These are phyloP conservation scores for Cryptoprocta ferox DNA, from an alignment of 2,797 vertebrate species.

Conservation along the genomic window DNA sequence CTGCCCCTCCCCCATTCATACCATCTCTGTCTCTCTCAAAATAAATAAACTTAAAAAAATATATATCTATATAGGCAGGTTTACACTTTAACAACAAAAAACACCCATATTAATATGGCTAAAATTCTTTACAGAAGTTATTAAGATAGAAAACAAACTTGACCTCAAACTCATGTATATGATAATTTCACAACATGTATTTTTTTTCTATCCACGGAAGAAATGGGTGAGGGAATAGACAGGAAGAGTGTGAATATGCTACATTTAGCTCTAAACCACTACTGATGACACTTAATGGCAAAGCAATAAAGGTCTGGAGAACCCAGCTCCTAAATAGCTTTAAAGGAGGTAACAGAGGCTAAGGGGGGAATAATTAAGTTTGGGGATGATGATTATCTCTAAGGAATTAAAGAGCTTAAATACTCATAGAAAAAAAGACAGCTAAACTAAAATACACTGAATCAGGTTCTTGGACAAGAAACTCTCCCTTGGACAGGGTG, in stretches of 20 bases:
- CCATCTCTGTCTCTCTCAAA: too few species aligned
- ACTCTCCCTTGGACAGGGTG: not conserved
- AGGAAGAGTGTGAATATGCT: not conserved
- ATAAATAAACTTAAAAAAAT: too few species aligned
- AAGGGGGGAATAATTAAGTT: slow-evolving; percentile 13
- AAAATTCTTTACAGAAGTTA: not conserved
- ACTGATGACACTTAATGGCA: slow-evolving; percentile 7
- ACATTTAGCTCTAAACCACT: not conserved
- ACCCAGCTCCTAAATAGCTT: not conserved
- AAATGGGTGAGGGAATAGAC: not conserved
- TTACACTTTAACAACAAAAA: not conserved
- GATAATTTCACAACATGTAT: not conserved
- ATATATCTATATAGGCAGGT: not conserved
- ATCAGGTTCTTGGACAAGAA: not conserved
- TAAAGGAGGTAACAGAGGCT: not conserved
- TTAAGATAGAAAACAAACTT: not conserved
- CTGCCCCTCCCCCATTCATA: too few species aligned
- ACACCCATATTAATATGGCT: not conserved
- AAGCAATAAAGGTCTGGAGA: slow-evolving; percentile 32
- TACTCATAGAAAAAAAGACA: not conserved
- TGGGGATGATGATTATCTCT: slow-evolving; percentile 9
- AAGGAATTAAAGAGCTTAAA: slow-evolving; percentile 35
- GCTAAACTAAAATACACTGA: not conserved
- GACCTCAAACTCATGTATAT: not conserved
- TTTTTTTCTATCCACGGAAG: not conserved